These are phyloP conservation scores for Hystrix cristata DNA, from an alignment of 2,113 vertebrate genomes.

Conservation along the genomic window DNA sequence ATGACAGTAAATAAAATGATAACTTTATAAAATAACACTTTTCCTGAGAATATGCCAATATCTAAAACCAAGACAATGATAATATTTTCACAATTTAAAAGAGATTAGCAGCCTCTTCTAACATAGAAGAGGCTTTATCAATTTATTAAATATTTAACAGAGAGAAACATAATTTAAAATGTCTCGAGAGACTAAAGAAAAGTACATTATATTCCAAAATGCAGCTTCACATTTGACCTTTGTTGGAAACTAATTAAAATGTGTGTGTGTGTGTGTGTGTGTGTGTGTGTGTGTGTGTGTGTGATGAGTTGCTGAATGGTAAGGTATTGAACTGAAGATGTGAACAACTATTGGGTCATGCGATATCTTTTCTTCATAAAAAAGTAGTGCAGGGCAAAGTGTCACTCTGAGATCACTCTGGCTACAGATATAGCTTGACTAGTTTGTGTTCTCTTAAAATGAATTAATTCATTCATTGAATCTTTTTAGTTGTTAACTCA, in stretches of 20 bases:
- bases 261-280: neutral
- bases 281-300: neutral
- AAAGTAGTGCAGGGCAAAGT: neutral
- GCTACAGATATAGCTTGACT: neutral
- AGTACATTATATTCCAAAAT: neutral
- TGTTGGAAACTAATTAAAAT: neutral
- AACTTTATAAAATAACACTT: neutral
- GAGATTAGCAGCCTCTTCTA: neutral
- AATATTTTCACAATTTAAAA: slow-evolving; percentile 1
- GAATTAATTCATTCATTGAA: neutral
- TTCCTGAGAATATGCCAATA: neutral
- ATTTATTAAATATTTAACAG: slow-evolving; percentile 25
- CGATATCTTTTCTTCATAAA: neutral
- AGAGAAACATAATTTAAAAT: slow-evolving; percentile 43
- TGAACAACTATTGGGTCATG: neutral
- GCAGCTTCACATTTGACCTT: neutral
- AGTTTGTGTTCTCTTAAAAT: slow-evolving; percentile 28
- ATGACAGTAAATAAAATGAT: neutral
- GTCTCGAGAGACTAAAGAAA: neutral
- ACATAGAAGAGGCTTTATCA: neutral
- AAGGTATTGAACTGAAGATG: neutral
- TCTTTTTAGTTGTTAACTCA: neutral
- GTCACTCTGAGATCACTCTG: neutral
- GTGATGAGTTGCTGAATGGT: neutral
- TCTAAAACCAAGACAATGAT: neutral